A percentile compares a stretch with the other conserved stretches of the same genome.
Conservation (phyloP, 2,797 vertebrate genomes). For the Anolis apletophallus region DNA sequence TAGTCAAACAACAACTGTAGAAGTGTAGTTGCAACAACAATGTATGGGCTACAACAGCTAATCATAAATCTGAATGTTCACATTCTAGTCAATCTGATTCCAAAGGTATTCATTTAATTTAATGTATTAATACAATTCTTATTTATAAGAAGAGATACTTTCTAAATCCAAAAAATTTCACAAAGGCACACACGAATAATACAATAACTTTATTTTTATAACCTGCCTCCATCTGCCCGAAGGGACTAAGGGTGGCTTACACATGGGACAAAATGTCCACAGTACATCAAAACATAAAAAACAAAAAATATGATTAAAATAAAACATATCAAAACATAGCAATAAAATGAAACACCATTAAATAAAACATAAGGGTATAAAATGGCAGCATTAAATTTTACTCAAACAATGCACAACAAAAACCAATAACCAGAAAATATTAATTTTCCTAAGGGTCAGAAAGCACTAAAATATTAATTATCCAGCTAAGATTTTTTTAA, state of each 20-base stretch:
- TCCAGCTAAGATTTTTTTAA: neutral
- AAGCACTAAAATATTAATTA: constrained; percentile 40
- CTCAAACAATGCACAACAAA: too few relatives aligned
- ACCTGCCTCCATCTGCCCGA: too few relatives aligned
- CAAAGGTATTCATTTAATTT: constrained; percentile 62
- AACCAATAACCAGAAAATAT: too few relatives aligned
- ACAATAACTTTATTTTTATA: too few relatives aligned
- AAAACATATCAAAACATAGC: too few relatives aligned
- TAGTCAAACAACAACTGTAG: constrained; percentile 12
- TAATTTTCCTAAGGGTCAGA: constrained; percentile 55
- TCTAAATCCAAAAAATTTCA: constrained; percentile 56
- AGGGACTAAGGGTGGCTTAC: too few relatives aligned
- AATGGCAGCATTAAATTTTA: too few relatives aligned
- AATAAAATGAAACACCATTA: too few relatives aligned
- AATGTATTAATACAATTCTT: constrained; percentile 56
- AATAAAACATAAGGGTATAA: too few relatives aligned
- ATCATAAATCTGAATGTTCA: constrained; percentile 55
- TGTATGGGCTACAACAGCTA: constrained; percentile 36
- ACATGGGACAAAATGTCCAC: too few relatives aligned
- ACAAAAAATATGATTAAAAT: too few relatives aligned
- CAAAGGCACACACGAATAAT: constrained; percentile 47
- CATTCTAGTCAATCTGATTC: constrained; percentile 64
- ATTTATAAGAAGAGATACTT: constrained; percentile 50
- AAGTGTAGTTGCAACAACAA: constrained; percentile 38
- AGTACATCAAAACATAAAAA: too few relatives aligned